phyloP scores from a whole-genome alignment of 1,140 invertebrate species.

The Sinella curviseta region DNA sequence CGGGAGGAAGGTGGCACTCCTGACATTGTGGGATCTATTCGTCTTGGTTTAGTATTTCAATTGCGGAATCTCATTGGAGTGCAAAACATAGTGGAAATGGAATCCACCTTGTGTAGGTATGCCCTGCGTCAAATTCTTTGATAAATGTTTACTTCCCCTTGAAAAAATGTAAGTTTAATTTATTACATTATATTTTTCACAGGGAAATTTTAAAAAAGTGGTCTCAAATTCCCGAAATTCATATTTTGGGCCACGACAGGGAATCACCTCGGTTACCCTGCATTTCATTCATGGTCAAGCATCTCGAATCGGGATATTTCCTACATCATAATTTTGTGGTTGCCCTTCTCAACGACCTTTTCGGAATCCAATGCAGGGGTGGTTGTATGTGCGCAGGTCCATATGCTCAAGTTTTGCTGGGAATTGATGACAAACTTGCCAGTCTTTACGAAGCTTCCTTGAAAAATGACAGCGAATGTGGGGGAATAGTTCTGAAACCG shows the following conservation, averaged over 20 bases:
- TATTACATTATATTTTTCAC: neutral
- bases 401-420: conserved; percentile 80
- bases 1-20: conserved; percentile 82
- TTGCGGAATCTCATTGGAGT: conserved; percentile 76
- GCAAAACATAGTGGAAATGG: conserved; percentile 70
- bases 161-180: neutral
- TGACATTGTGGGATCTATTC: conserved; percentile 75
- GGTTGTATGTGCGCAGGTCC: conserved; percentile 80
- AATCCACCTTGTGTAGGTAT: conserved; percentile 59
- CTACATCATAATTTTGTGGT: conserved; percentile 88
- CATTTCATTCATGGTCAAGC: conserved; percentile 13
- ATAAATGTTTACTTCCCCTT: too few species aligned
- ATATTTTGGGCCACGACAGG: neutral
- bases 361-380: conserved; percentile 83
- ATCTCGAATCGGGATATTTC: conserved; percentile 55
- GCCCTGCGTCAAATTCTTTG: neutral
- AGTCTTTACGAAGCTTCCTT: conserved; percentile 74
- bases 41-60: conserved; percentile 81
- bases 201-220: neutral
- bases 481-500: conserved; percentile 69
- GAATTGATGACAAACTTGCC: conserved; percentile 74
- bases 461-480: conserved; percentile 64
- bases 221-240: neutral
- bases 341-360: conserved; percentile 83
- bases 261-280: neutral